Evolutionary conservation across 1,140 invertebrate species (phyloP), one percentile per base, ranked within the genome.

Genomic region (Bombus impatiens): DNA sequence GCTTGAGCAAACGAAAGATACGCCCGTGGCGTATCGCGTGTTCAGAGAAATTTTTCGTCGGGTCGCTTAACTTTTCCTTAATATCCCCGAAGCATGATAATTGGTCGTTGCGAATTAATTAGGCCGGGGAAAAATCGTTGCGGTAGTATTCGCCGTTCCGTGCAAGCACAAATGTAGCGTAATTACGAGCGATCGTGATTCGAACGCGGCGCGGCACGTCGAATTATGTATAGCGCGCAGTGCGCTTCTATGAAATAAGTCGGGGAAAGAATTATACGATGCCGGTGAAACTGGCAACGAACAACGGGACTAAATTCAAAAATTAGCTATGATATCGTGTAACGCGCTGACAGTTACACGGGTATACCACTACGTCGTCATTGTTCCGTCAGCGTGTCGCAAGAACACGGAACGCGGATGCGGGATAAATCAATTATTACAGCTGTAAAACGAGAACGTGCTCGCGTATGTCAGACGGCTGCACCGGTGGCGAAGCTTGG

Each of bases 81-180:
- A 81, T 71, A 40, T 25, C 28, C 44, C 4, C 13, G 32, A n/a
- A 81, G 67, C 78, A 57, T 57, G 78, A 57, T 81, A 71, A 81
- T 80, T 71, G 67, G 13, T 71, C 78, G 35, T 71, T 53, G 35
- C 67, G 67, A 71, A 81, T 81, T 81, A 81, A 81, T 81, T 81
- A 81, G 78, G 5, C 78, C 18, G 28, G 10, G 35, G 65, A 32
- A 53, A 71, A 81, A 81, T 47, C 44, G 35, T 57, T 40, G 42
- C 47, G 47, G 9, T 15, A 42, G 28, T 42, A 62, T 47, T 67
- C 25, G 42, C 40, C 59, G 15, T 47, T n/a, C n/a, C 65, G 65
- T 70, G 78, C 65, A 53, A n/a, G 65, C 78, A 37, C 35, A 68
- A 32, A 37, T 15, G n/a, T 25, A 44, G 25, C 72, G 72, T 75